These are phyloP conservation scores for Lasius platythorax DNA, from an alignment of 2,888 invertebrate genomes.

Conservation along the genomic window DNA sequence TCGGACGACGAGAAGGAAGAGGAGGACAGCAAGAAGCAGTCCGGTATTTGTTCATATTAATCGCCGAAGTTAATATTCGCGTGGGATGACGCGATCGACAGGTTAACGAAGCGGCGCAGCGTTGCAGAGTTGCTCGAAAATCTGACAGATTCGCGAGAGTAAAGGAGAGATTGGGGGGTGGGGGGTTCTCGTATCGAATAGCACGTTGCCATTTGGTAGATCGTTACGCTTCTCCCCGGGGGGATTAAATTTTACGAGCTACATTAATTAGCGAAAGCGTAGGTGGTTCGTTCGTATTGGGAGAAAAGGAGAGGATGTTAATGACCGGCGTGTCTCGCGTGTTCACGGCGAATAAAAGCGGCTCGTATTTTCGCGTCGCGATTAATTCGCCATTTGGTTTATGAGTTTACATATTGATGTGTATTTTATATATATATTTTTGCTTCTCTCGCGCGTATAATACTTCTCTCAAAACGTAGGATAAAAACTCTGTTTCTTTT, in stretches of 20 bases:
- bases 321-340: slow-evolving; percentile 9
- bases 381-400: background rate
- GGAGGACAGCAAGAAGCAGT: background rate
- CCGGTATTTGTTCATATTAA: slow-evolving; percentile 37
- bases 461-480: background rate
- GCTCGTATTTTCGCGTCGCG: background rate
- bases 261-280: slow-evolving; percentile 28
- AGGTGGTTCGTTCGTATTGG: background rate
- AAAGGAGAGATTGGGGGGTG: background rate
- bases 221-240: background rate
- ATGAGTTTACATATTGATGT: background rate
- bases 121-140: slow-evolving; percentile 22
- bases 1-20: background rate
- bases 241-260: slow-evolving; percentile 37
- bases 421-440: background rate
- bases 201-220: slow-evolving; percentile 29
- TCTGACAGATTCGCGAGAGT: background rate
- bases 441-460: background rate
- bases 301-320: slow-evolving; percentile 8
- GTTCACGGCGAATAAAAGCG: background rate
- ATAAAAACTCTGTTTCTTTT: background rate
- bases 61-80: slow-evolving; percentile 32
- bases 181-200: background rate
- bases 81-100: slow-evolving; percentile 32
- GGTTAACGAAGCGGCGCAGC: background rate